Conservation (phyloP, 2,113 vertebrate species). For the Diadophis punctatus region DNA sequence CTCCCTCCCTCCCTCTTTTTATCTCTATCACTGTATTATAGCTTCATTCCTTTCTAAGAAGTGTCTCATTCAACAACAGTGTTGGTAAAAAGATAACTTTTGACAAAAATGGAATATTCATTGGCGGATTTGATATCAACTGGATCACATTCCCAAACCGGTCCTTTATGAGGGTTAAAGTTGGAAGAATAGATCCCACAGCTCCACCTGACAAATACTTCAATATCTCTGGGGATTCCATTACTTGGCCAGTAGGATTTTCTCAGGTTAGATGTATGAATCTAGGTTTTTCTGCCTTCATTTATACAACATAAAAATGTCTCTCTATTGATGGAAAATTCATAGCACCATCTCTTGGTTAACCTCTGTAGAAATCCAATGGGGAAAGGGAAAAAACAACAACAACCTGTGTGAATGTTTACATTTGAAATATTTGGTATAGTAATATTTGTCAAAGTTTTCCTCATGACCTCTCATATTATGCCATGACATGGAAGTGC, state of each 20-base stretch:
- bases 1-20: not conserved
- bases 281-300: not conserved
- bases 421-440: no score
- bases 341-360: no score
- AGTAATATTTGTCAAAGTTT: no score
- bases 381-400: no score
- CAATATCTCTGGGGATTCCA: not conserved
- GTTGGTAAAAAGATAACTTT: not conserved
- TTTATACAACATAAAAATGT: not conserved
- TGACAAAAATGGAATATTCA: not conserved
- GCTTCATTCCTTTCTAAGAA: not conserved
- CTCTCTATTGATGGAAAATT: no score
- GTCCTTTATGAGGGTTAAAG: not conserved
- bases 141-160: not conserved
- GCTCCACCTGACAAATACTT: not conserved
- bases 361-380: no score
- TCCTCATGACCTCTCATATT: no score
- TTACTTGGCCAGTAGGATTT: not conserved
- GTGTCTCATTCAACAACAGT: not conserved
- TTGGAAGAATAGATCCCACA: not conserved
- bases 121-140: not conserved
- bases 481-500: accelerated
- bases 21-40: not conserved
- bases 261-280: not conserved
- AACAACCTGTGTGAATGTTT: no score